Percentiles rank a stretch among this genome's conserved stretches.
Conservation (phyloP, 2,888 invertebrate species). For the Thereva nobilitata region DNA sequence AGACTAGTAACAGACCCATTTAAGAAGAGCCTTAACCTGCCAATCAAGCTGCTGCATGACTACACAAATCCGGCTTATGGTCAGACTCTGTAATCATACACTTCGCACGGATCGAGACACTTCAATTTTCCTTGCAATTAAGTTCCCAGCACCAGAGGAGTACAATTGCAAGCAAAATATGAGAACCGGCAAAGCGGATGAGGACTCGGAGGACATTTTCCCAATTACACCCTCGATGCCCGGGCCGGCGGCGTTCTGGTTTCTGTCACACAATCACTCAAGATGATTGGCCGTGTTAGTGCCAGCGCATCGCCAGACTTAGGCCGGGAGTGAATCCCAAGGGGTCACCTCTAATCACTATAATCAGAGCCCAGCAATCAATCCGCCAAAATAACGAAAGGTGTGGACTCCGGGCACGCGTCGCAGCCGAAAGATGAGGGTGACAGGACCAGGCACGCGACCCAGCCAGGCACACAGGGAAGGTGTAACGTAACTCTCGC, state of each 20-base stretch:
- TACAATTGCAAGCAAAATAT: slow-evolving; percentile 5
- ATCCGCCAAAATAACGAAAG: slow-evolving; percentile 26
- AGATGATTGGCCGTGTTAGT: too few species aligned
- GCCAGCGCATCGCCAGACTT: too few species aligned
- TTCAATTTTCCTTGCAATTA: slow-evolving; percentile 25
- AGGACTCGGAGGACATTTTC: background rate
- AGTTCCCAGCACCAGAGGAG: background rate
- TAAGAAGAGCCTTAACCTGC: slow-evolving; percentile 1
- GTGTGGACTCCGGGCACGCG: slow-evolving; percentile 33
- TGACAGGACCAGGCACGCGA: slow-evolving; percentile 32
- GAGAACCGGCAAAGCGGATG: slow-evolving; percentile 10
- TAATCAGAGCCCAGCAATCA: slow-evolving; percentile 35
- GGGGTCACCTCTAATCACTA: slow-evolving; percentile 36
- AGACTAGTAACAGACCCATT: too few species aligned
- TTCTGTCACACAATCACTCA: slow-evolving; percentile 5
- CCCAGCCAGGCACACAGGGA: slow-evolving; percentile 4
- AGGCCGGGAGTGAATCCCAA: slow-evolving; percentile 13
- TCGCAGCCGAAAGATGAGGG: slow-evolving; percentile 20
- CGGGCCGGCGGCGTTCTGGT: too few species aligned
- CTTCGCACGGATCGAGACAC: slow-evolving; percentile 2
- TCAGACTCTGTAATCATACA: slow-evolving; percentile 22
- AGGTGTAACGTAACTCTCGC: background rate
- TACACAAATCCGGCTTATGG: slow-evolving; percentile 39
- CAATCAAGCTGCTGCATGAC: slow-evolving; percentile 28
- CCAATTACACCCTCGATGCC: background rate